phyloP scores from a whole-genome alignment of 2,888 invertebrate genomes.

The Ophion ellenae region DNA sequence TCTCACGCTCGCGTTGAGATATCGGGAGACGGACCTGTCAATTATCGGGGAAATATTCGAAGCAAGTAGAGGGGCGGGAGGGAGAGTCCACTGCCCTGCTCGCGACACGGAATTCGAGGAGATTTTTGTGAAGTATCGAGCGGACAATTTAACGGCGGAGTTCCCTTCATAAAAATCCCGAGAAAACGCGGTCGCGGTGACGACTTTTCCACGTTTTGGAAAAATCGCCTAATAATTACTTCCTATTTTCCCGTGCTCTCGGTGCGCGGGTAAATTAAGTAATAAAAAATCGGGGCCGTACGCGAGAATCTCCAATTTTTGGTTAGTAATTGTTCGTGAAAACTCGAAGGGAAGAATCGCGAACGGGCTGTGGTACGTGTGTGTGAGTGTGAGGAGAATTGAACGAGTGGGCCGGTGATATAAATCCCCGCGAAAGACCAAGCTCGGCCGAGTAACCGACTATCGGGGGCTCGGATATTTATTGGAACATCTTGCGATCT shows the following conservation, averaged over 20 bases:
- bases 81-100: background rate
- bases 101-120: background rate
- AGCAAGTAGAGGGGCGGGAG: background rate
- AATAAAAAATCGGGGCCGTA: background rate
- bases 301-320: background rate
- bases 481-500: background rate
- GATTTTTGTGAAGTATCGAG: conserved; percentile 3
- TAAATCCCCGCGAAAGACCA: background rate
- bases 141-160: background rate
- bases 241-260: background rate
- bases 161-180: too few species aligned
- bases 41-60: background rate
- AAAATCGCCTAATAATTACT: background rate
- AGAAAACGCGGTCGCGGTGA: background rate
- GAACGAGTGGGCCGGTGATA: background rate
- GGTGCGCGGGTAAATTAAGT: background rate
- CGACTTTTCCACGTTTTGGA: background rate
- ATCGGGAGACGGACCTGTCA: background rate
- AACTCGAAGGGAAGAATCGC: background rate
- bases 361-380: background rate
- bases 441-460: too few species aligned
- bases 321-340: too few species aligned
- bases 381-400: background rate
- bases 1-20: background rate
- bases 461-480: background rate